Evolutionary conservation across 2,113 vertebrate genomes (phyloP), one percentile per base, ranked within the genome.

Genomic region (Xiphophorus maculatus): DNA sequence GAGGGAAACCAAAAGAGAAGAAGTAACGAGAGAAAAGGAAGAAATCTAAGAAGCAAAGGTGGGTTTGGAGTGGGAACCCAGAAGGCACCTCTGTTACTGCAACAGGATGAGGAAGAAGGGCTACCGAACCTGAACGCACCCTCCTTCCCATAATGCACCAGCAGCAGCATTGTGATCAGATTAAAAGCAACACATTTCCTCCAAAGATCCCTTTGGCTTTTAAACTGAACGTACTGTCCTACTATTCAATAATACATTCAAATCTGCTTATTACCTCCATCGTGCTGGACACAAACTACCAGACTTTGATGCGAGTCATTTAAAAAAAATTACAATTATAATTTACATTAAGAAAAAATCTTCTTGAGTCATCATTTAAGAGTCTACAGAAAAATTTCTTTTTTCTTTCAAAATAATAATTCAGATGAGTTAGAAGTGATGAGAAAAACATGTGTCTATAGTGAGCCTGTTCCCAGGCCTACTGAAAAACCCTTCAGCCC

Each of bases 11-110:
- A 94, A 94, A 96, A 95, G 92, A 95, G 94, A 95, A 95, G 94
- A 95, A 96, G 92, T 88, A 93, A 97, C 84, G 77, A 93, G 95
- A 97, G 94, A 95, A 94, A 96, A 94, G 95, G 93, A 97, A 96
- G 67, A 97, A 96, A 95, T 95, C 93, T 95, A 93, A 90, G 80
- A 87, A 93, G 89, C 71, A 88, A 93, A 94, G 85, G 93, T 93
- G 92, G 91, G 93, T 94, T 94, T 94, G 94, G 93, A 94, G 93
- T 94, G 94, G 93, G 93, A 95, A 93, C 94, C 94, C 94, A 94
- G 94, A 93, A 94, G 93, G 93, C 92, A 94, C 93, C 94, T 90
- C 90, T 95, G 94, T 91, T 94, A 94, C 94, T 93, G 94, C 93
- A 81, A 93, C 86, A 84, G 77, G 81, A 83, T 84, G 79, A 88